Evolutionary conservation across 1,140 invertebrate genomes (phyloP), one percentile per base, ranked within the genome.

Genomic region (Ceratina japonica): DNA sequence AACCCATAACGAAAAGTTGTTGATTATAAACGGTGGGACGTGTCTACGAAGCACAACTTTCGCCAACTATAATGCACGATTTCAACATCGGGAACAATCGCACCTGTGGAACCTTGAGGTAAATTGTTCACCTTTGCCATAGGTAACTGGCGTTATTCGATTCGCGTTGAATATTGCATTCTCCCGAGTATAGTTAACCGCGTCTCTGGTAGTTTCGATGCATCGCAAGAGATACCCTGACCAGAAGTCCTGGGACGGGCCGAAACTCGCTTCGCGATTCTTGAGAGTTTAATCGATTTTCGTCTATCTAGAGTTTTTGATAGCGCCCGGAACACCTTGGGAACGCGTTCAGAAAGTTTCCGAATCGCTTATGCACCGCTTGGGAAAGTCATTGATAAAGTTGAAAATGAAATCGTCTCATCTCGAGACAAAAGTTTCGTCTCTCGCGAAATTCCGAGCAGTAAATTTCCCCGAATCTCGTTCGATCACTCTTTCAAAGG

Each of bases 31-130:
- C 3, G 18, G 44, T 37, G 8, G 13, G 1, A 58, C n/a, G 51
- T 3, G 24, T 15, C 4, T 2, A 16, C 5, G 22, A 15, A 59
- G 16, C 8, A 1, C 12, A 65, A 16, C 10, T 4, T 58, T 49
- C 31, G 51, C 20, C n/a, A 18, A 74, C 13, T 22, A 44, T 37
- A 49, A 37, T 31, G 54, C 1, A 16, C 64, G 51, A 13, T 54
- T 22, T 18, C 37, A 44, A 24, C 52, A 54, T 8, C 51, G 70
- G 49, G 24, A 75, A 81, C 20, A 18, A 8, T 10, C 7, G 59
- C 70, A 78, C 37, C 79, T 69, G 65, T 81, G 66, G 22, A 79
- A 75, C 64, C 49, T 62, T 75, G 27, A 85, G 84, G 83, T 85
- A 83, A 84, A 79, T 27, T 69, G 52, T 31, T 70, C 59, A 20